These are phyloP conservation scores for Melanotaenia nigrans DNA, from an alignment of 2,797 vertebrate genomes.

Conservation along the genomic window DNA sequence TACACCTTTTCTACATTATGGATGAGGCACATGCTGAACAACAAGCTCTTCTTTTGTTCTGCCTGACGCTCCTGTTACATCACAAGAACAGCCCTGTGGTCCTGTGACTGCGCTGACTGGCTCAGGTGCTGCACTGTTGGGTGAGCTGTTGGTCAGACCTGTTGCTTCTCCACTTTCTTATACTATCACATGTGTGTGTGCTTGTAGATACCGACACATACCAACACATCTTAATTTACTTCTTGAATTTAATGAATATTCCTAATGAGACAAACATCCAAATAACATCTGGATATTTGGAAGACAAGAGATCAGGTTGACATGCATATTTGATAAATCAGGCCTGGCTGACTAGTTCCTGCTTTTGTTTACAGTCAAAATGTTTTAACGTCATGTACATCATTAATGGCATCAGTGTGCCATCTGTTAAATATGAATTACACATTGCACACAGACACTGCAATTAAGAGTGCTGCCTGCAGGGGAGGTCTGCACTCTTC, in stretches of 20 bases:
- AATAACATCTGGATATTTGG: constrained; percentile 14
- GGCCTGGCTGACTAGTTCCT: constrained; percentile 9
- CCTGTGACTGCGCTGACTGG: constrained; percentile 60
- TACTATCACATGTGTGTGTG: background rate
- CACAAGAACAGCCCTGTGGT: constrained; percentile 73
- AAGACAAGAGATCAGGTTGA: constrained; percentile 20
- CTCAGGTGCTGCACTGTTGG: constrained; percentile 39
- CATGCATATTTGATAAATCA: constrained; percentile 20
- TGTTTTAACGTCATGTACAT: constrained; percentile 33
- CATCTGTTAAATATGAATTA: constrained; percentile 51
- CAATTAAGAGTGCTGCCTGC: constrained; percentile 65
- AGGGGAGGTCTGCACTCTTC: constrained; percentile 78
- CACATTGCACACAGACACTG: constrained; percentile 29
- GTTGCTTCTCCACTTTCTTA: constrained; percentile 52
- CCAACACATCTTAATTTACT: background rate
- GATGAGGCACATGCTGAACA: constrained; percentile 83
- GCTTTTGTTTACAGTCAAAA: constrained; percentile 41
- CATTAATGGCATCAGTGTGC: constrained; percentile 13
- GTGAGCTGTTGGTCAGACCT: constrained; percentile 54
- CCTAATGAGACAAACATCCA: constrained; percentile 3
- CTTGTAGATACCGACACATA: background rate
- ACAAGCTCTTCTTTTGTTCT: constrained; percentile 81
- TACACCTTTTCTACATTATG: constrained; percentile 86
- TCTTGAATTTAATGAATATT: constrained; percentile 14
- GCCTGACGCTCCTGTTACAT: constrained; percentile 81